Evolutionary conservation across 2,888 invertebrate species (phyloP), one percentile per base, ranked within the genome.

Genomic region (Zaprionus obscuricornis): DNA sequence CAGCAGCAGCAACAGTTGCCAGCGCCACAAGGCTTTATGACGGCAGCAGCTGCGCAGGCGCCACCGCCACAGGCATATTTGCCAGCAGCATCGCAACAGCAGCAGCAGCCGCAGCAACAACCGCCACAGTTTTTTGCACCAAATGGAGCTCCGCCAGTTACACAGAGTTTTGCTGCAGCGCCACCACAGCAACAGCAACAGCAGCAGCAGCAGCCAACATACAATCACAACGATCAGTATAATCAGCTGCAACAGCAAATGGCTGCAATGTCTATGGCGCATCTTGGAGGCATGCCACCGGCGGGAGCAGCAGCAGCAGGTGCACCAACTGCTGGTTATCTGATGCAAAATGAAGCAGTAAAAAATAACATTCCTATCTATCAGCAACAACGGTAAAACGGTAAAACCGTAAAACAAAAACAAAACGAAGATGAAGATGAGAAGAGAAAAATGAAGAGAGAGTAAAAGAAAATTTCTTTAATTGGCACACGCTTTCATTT

Each of bases 331-430:
- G n/a, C 88, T 51, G 88, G 83, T 49, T 86, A 87, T 72, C 86
- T 88, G 56, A 85, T 87, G 52, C 89, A 88, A 66, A 88, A 86
- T 67, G 89, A 89, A 68, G 77, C 87, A 40, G 79, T 87, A 42
- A 89, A 88, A 65, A 86, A 88, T 59, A 90, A 90, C 88, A 90
- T 90, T 89, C 90, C 90, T 71, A 87, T 90, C 62, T 90, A 89
- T 74, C 90, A 90, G 74, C 90, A 90, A 74, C 90, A 90, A 77
- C 89, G 90, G 88, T 90, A 90, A 90, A 86, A 88, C 63, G 50
- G 64, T 55, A 13, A 7, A 31, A 6, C 10, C 5, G 31, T 11
- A 3, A 29, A 29, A 39, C n/a, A n/a, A n/a, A n/a, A n/a, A n/a
- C n/a, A n/a, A n/a, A n/a, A n/a, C n/a, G n/a, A n/a, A n/a, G n/a